A percentile compares a stretch with the other conserved stretches of the same genome.
Conservation (phyloP, 2,113 vertebrate genomes). For the Gadus chalcogrammus region DNA sequence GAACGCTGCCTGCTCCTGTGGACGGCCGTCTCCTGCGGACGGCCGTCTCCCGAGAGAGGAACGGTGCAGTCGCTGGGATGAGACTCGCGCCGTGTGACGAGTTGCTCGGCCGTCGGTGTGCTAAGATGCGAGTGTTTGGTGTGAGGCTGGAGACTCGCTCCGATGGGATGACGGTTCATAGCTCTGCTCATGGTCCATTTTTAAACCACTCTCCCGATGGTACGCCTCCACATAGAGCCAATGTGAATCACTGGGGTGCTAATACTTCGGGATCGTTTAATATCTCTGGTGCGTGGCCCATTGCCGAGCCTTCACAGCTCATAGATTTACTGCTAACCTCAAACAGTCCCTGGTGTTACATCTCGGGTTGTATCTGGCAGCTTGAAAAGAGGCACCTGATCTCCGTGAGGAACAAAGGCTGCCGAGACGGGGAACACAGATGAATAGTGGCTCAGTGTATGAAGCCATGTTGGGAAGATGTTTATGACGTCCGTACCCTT, state of each 20-base stretch:
- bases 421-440: too few species aligned
- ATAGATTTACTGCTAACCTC: too few species aligned
- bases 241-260: constrained; percentile 12
- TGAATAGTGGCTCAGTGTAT: too few species aligned
- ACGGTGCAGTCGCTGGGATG: constrained; percentile 3
- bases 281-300: neutral
- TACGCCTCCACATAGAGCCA: neutral
- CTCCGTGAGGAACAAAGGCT: too few species aligned
- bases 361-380: too few species aligned
- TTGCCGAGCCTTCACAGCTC: too few species aligned
- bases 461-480: too few species aligned
- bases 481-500: too few species aligned
- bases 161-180: constrained; percentile 17
- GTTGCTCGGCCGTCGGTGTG: constrained; percentile 2
- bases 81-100: neutral
- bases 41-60: neutral
- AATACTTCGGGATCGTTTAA: constrained; percentile 9
- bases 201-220: neutral
- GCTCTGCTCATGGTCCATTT: constrained; percentile 2
- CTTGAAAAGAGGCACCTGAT: too few species aligned
- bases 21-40: too few species aligned
- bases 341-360: too few species aligned
- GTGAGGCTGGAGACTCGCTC: constrained; percentile 27
- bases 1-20: too few species aligned
- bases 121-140: constrained; percentile 7